Conservation (phyloP, 2,888 invertebrate genomes). For the Nomada goodeniana region DNA sequence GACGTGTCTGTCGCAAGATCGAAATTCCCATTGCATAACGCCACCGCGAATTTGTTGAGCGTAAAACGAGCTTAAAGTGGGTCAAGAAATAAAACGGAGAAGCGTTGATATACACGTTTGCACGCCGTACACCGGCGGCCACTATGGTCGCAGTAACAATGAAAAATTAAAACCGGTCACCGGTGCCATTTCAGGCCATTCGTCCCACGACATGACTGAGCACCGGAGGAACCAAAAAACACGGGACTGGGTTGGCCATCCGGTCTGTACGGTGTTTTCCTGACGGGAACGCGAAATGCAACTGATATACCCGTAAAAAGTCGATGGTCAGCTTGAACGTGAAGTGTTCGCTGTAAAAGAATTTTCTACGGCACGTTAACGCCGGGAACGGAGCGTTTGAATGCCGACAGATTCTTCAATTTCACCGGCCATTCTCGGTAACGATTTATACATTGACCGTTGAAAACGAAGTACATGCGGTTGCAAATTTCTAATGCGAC, state of each 20-base stretch:
- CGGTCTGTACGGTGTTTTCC: neutral
- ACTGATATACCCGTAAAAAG: conserved; percentile 5
- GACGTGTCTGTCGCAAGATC: neutral
- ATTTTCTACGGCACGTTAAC: neutral
- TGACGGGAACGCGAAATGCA: neutral
- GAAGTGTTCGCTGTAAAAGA: neutral
- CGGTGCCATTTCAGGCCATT: conserved; percentile 8
- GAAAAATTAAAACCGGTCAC: conserved; percentile 28
- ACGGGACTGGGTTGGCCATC: neutral
- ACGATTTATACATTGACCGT: neutral
- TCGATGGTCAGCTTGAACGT: conserved; percentile 11
- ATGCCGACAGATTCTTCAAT: neutral
- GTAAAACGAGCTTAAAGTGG: neutral
- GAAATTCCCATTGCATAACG: neutral
- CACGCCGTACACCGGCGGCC: neutral
- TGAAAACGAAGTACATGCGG: neutral
- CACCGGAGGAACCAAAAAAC: conserved; percentile 4
- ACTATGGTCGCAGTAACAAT: neutral
- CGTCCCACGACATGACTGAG: conserved; percentile 8
- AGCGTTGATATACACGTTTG: neutral
- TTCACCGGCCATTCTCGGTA: neutral
- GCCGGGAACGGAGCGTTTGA: neutral
- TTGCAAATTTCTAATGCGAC: neutral
- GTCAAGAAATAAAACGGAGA: neutral
- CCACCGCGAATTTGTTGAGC: conserved; percentile 27